Conservation (phyloP, 2,797 vertebrate genomes). For the Pyrrhura leucotis region DNA sequence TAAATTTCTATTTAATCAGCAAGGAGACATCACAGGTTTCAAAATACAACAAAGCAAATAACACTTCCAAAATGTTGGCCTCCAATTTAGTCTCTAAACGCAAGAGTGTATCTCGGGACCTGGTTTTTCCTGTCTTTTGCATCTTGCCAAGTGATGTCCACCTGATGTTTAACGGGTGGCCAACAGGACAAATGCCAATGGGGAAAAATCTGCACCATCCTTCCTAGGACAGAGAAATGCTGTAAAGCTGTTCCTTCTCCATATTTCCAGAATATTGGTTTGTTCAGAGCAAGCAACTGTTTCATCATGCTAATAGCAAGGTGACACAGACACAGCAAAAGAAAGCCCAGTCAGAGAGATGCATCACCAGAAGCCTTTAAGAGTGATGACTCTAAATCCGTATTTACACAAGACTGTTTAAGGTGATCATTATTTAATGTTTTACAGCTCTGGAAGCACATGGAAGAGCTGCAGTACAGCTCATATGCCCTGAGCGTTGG, state of each 20-base stretch:
- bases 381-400: rapidly evolving
- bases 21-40: background rate
- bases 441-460: background rate
- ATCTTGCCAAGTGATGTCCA: background rate
- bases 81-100: background rate
- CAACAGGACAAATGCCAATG: rapidly evolving
- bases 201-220: background rate
- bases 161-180: rapidly evolving
- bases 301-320: background rate
- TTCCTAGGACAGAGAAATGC: background rate
- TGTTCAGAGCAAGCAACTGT: background rate
- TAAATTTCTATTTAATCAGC: background rate
- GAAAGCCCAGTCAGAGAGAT: background rate
- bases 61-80: rapidly evolving
- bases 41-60: background rate
- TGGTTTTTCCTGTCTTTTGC: background rate
- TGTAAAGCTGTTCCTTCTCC: background rate
- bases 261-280: background rate
- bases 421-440: background rate
- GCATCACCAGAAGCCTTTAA: background rate
- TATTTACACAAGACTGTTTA: rapidly evolving
- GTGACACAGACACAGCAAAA: background rate
- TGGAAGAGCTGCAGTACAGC: background rate
- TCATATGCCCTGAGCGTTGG: rapidly evolving
- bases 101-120: background rate